Evolutionary conservation across 1,140 invertebrate species (phyloP).

Genomic region (Adelges cooleyi): DNA sequence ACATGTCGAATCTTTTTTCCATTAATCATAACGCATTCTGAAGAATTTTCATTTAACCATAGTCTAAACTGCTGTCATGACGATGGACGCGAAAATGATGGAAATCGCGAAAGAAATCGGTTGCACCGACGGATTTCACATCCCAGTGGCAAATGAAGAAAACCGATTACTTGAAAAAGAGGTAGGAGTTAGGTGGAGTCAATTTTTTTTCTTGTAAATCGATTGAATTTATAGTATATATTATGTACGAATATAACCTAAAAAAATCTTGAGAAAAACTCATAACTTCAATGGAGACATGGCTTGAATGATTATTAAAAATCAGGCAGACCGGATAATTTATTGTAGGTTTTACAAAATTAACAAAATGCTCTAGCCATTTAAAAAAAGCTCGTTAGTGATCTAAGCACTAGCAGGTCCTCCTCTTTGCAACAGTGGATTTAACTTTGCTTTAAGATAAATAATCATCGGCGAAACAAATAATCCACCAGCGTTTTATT

Average conservation of each 20-base stretch:
- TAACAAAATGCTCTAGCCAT: constrained; percentile 1
- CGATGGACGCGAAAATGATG: constrained; percentile 39
- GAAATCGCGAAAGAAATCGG: constrained; percentile 54
- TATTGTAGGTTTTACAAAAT: neutral
- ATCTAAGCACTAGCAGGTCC: constrained; percentile 34
- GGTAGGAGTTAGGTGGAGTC: constrained; percentile 37
- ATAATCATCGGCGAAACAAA: constrained; percentile 40
- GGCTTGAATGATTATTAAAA: neutral
- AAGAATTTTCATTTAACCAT: no score
- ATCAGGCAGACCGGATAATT: neutral
- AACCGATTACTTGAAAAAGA: constrained; percentile 52
- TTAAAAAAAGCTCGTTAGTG: neutral
- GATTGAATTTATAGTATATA: no score
- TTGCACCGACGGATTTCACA: constrained; percentile 55
- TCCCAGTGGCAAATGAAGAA: constrained; percentile 58
- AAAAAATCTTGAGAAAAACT: no score
- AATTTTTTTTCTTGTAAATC: no score
- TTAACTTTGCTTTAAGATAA: constrained; percentile 34
- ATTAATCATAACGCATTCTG: no score
- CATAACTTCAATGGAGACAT: neutral
- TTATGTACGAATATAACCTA: no score
- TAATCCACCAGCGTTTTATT: constrained; percentile 33
- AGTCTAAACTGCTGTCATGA: no score
- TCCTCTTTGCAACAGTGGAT: constrained; percentile 33
- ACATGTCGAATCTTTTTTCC: no score